phyloP scores from a whole-genome alignment of 2,888 invertebrate genomes.

The Agonopterix arenella region DNA sequence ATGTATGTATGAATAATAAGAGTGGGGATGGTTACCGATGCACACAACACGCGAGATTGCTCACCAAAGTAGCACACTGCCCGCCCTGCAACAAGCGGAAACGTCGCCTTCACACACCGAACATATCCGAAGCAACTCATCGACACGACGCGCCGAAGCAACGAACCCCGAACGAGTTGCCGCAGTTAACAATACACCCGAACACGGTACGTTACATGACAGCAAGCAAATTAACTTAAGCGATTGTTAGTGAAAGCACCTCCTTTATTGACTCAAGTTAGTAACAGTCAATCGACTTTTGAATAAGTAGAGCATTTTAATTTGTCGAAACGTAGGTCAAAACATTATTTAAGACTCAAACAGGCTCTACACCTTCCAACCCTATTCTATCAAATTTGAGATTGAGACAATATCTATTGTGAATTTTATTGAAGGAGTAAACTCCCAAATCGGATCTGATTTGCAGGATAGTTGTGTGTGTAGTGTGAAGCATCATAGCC shows the following conservation, averaged over 20 bases:
- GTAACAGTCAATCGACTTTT: no score
- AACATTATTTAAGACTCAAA: no score
- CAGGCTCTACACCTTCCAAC: no score
- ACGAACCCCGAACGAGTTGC: background rate
- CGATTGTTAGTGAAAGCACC: background rate
- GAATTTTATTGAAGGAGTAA: no score
- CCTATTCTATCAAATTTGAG: no score
- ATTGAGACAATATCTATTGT: no score
- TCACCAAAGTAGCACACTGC: slow-evolving; percentile 96
- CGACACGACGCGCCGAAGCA: background rate
- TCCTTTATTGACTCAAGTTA: no score
- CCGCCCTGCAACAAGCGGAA: slow-evolving; percentile 86
- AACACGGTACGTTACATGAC: background rate
- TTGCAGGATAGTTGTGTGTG: no score
- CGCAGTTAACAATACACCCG: background rate
- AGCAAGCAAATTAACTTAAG: background rate
- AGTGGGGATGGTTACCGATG: slow-evolving; percentile 94
- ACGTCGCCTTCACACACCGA: slow-evolving; percentile 59
- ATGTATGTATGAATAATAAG: slow-evolving; percentile 78
- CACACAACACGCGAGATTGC: slow-evolving; percentile 96
- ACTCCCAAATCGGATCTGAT: no score
- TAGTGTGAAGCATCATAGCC: no score
- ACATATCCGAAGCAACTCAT: slow-evolving; percentile 1
- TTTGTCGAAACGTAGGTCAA: no score
- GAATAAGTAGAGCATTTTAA: no score